A percentile compares a stretch with the other conserved stretches of the same genome.
These are phyloP conservation scores for Otocyon megalotis DNA, from an alignment of 2,113 vertebrate genomes.

Conservation along the genomic window DNA sequence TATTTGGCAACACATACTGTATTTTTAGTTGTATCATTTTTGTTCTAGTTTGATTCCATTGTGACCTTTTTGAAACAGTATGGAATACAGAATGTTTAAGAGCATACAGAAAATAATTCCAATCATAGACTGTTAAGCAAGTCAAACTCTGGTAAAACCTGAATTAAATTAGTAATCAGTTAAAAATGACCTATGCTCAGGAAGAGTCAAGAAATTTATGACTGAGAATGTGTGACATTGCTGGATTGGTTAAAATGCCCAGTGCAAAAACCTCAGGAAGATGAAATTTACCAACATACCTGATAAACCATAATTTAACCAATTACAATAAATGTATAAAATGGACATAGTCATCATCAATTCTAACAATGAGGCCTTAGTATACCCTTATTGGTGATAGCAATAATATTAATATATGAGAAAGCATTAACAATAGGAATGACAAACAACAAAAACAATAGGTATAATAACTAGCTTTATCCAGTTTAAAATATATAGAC, in stretches of 20 bases:
- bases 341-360: not conserved
- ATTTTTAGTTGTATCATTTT: not conserved
- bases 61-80: not conserved
- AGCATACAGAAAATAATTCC: slow-evolving; percentile 13
- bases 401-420: not conserved
- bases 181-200: not conserved
- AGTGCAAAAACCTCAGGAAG: not conserved
- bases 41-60: not conserved
- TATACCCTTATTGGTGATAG: not conserved
- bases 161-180: slow-evolving; percentile 28
- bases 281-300: not conserved
- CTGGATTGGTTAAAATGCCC: not conserved
- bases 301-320: not conserved
- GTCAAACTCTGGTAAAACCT: slow-evolving; percentile 31
- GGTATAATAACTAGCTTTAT: not conserved
- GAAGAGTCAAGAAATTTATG: not conserved
- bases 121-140: not conserved
- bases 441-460: not conserved
- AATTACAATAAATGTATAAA: slow-evolving; percentile 8
- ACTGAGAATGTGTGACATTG: not conserved
- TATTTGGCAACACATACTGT: not conserved
- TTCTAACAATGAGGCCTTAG: not conserved
- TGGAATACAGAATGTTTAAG: not conserved
- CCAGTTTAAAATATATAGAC: not conserved
- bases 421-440: not conserved